Conservation (phyloP, 2,888 invertebrate species). For the Nematopogon swammerdamellus region DNA sequence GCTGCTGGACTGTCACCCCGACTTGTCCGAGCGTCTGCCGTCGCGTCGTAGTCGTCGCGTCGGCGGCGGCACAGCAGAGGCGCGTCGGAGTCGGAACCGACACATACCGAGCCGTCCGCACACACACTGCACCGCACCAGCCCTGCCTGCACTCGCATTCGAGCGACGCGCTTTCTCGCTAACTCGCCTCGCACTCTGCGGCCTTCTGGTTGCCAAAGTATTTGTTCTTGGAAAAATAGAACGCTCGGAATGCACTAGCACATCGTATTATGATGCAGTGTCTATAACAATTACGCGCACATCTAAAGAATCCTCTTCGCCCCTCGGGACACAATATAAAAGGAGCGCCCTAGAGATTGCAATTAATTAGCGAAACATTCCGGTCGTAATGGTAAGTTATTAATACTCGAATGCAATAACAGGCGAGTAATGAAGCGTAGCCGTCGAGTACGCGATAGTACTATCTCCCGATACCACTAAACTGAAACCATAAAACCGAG, state of each 20-base stretch:
- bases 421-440: neutral
- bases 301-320: no score
- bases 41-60: no score
- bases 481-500: neutral
- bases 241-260: neutral
- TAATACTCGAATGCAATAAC: neutral
- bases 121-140: no score
- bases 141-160: neutral
- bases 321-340: no score
- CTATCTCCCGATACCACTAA: neutral
- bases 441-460: neutral
- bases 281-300: no score
- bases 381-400: neutral
- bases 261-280: no score
- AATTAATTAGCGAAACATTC: neutral
- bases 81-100: neutral
- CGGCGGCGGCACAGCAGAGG: no score
- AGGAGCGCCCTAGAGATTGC: no score
- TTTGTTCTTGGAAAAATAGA: neutral
- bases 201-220: neutral
- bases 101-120: neutral
- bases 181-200: no score
- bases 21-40: no score
- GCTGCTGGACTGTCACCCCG: neutral
- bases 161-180: no score